Evolutionary conservation across 2,113 vertebrate species (phyloP), one percentile per base, ranked within the genome.

Genomic region (Brachirus orientalis): DNA sequence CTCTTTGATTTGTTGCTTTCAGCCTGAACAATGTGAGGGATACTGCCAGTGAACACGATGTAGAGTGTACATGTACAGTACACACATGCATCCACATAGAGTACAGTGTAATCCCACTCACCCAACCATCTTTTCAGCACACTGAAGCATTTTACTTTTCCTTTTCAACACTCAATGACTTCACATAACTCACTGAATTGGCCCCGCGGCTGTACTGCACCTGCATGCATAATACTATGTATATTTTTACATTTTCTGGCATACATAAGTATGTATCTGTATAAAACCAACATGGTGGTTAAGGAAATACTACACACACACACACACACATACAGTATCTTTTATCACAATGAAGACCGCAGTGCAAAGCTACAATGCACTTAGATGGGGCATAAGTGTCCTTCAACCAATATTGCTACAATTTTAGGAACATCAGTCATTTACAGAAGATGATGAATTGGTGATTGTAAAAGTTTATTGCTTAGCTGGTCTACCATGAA

Each of bases 21-120:
- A 47, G 48, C 13, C 28, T 77, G 13, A 50, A 45, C 19, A 70
- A 56, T 37, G 43, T 9, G 1, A 61, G 38, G 51, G 18, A 40
- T 35, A 50, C 41, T 59, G 55, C 36, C 14, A 67, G 53, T 61
- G 19, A 61, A 52, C 60, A 60, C 36, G 7, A 37, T 18, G 19
- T 47, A 54, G 9, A 57, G 61, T 36, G 61, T 56, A 54, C 55
- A 70, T 47, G 77, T 38, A 67, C 19, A 18, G 19, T 50, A 70
- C 61, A 63, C 73, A 67, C 51, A 40, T 41, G 28, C 66, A 45
- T 12, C 40, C 63, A 56, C 72, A 44, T 19, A 17, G 54, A 46
- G 36, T 41, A 41, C 38, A 56, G n/a, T n/a, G n/a, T n/a, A n/a
- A 71, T 66, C 66, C 72, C 75, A 72, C 75, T 63, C 55, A 77